Base-by-base conservation (phyloP, 1,140 invertebrate genomes). In the Brachionus asplanchnoidis region DNA sequence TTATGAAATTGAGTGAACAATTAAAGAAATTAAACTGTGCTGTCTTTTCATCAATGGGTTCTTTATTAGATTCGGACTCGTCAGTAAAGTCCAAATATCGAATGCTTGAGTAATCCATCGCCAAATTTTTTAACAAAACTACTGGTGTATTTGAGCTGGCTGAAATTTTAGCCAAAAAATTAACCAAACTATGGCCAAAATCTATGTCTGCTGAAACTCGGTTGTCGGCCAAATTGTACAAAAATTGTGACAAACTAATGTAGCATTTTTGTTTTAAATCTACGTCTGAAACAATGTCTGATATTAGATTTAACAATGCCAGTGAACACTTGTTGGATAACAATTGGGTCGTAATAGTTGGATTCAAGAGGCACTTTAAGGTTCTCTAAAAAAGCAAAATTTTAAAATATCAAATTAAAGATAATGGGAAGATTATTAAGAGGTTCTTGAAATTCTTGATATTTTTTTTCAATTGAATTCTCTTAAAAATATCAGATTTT, bases 141-240 rank as follows among this genome's bases (percentile, higher is more conserved):
- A 46, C 23, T 28, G 42, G 20, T 3, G 42, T 50, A 46, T n/a
- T 12, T 44, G 73, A 50, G 11, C 2, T 9, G 5, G 26, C 40
- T 8, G 73, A 23, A 26, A 77, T 26, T 26, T 23, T 9, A 9
- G 9, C 3, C 42, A 77, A 26, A 50, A 77, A 26, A 26, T 46
- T 77, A 1, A 46, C 14, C 46, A 77, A 28, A 46, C 40, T 17
- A 20, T 5, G 1, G 14, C 73, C 73, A 77, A 77, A 50, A 46
- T 77, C 73, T 14, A 50, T 44, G 3, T 77, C 73, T 9, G 42
- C 7, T 5, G 73, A 46, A 26, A 77, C 50, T 0, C 26, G 42
- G 42, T 77, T 44, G 50, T 77, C 73, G 3, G 73, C 73, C 46
- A 77, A 77, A 50, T 77, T 46, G 42, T 44, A 77, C n/a, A 77